phyloP scores from a whole-genome alignment of 1,140 invertebrate genomes.

The Euwallacea fornicatus region DNA sequence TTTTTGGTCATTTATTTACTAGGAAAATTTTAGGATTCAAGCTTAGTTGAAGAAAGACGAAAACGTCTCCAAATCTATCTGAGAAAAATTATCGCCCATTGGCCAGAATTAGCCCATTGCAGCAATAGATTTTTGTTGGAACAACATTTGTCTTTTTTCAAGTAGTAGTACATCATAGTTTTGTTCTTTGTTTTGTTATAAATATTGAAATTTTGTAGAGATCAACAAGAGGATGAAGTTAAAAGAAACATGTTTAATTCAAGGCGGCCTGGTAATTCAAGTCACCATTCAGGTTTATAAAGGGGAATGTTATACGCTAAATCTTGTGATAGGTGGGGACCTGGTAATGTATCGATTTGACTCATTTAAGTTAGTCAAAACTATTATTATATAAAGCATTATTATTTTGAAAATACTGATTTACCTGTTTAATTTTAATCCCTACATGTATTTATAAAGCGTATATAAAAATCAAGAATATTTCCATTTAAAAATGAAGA shows the following conservation, averaged over 20 bases:
- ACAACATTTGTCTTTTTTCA: constrained; percentile 77
- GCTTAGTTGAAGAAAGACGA: constrained; percentile 78
- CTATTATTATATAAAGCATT: no score
- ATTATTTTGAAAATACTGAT: no score
- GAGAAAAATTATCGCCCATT: constrained; percentile 72
- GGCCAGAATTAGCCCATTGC: constrained; percentile 68
- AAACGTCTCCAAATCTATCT: constrained; percentile 77
- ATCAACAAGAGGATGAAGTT: constrained; percentile 45
- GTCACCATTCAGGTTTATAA: constrained; percentile 50
- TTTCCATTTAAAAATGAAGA: no score
- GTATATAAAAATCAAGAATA: no score
- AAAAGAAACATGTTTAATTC: constrained; percentile 46
- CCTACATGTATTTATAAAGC: no score
- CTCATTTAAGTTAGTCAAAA: no score
- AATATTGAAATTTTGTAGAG: constrained; percentile 40
- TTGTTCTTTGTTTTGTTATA: constrained; percentile 4
- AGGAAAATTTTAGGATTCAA: constrained; percentile 66
- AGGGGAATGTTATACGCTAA: no score
- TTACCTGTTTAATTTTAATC: no score
- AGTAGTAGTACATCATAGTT: constrained; percentile 58
- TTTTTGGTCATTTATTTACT: neutral
- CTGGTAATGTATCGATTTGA: no score
- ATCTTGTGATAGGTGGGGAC: no score
- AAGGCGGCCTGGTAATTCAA: constrained; percentile 39
- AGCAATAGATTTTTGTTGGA: constrained; percentile 72